These are phyloP conservation scores for Heterochromis multidens DNA, from an alignment of 2,113 vertebrate genomes.

Conservation along the genomic window DNA sequence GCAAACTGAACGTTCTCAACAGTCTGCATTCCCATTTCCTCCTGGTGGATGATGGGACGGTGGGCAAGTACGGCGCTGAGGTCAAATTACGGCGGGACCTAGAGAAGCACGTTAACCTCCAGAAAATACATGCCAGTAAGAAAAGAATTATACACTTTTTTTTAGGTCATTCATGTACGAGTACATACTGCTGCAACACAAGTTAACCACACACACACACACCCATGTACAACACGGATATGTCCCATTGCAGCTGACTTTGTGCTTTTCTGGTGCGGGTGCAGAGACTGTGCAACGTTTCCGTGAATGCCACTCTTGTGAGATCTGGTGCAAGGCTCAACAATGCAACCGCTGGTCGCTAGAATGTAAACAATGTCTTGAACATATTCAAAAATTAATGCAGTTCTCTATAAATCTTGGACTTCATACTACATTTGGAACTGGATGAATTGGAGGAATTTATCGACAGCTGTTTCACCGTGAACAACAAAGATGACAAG, in stretches of 20 bases:
- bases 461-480: neutral
- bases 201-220: neutral
- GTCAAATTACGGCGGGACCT: slow-evolving; percentile 90
- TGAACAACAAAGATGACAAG: neutral
- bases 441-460: neutral
- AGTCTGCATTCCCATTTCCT: slow-evolving; percentile 98
- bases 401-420: no score
- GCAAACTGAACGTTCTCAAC: slow-evolving; percentile 96
- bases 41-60: slow-evolving; percentile 96
- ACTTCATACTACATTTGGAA: neutral
- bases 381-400: neutral
- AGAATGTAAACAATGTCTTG: no score
- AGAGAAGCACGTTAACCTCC: slow-evolving; percentile 97
- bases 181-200: neutral
- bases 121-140: slow-evolving; percentile 97
- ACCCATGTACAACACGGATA: neutral
- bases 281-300: neutral
- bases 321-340: neutral
- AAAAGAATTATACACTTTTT: neutral
- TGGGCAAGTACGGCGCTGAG: slow-evolving; percentile 96
- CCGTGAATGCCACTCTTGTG: neutral
- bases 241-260: neutral
- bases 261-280: neutral
- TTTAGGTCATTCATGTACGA: neutral
- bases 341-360: neutral